Conservation (phyloP, 2,888 invertebrate species). For the Formica aserva region DNA sequence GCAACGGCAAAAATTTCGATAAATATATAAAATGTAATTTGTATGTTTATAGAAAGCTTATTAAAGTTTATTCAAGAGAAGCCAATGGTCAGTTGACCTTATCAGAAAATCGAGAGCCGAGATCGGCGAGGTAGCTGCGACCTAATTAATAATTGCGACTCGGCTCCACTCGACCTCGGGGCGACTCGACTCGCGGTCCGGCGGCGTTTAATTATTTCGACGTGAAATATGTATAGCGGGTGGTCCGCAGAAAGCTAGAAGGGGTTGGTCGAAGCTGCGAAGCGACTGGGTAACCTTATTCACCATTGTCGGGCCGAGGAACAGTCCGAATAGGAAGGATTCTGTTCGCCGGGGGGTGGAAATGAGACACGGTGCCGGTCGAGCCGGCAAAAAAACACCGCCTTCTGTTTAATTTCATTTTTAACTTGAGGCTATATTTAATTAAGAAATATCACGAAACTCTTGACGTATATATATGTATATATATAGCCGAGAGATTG, state of each 20-base stretch:
- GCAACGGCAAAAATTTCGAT: not conserved
- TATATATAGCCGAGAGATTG: conserved; percentile 42
- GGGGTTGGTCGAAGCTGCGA: conserved; percentile 74
- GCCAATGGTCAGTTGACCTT: conserved; percentile 60
- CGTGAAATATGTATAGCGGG: conserved; percentile 80
- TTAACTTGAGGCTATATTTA: conserved; percentile 82
- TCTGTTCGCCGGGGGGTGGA: conserved; percentile 44
- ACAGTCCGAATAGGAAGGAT: conserved; percentile 61
- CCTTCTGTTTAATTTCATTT: conserved; percentile 83
- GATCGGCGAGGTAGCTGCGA: conserved; percentile 61
- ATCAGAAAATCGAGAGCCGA: conserved; percentile 67
- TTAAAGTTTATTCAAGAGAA: conserved; percentile 23
- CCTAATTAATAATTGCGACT: conserved; percentile 74
- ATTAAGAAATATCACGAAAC: conserved; percentile 83
- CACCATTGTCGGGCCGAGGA: conserved; percentile 78
- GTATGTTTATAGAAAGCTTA: conserved; percentile 2
- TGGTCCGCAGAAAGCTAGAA: conserved; percentile 64
- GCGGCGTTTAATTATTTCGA: conserved; percentile 81
- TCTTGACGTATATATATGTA: conserved; percentile 56
- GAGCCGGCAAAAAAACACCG: conserved; percentile 73
- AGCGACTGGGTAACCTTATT: conserved; percentile 78
- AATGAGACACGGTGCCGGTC: conserved; percentile 25
- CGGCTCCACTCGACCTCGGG: conserved; percentile 58
- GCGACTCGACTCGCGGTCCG: conserved; percentile 75
- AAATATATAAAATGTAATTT: not conserved